Conservation (phyloP, 2,888 invertebrate species). For the Thelaira solivaga region DNA sequence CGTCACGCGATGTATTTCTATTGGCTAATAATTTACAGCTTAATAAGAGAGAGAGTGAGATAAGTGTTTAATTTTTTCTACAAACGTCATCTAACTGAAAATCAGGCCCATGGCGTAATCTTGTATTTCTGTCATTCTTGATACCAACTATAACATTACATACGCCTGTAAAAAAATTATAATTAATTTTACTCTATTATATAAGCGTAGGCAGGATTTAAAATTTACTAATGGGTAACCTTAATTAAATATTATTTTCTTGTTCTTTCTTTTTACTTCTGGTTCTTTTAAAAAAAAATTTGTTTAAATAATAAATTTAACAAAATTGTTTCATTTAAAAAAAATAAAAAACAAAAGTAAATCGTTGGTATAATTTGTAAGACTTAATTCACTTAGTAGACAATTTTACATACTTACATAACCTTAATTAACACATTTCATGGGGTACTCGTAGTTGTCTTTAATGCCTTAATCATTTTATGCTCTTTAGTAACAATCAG, state of each 20-base stretch:
- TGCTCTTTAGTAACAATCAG: slow-evolving; percentile 67
- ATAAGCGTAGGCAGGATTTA: slow-evolving; percentile 59
- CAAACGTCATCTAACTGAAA: no score
- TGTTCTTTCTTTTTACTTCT: slow-evolving; percentile 13
- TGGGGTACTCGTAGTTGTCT: background rate
- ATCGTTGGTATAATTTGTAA: slow-evolving; percentile 61
- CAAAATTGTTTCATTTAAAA: slow-evolving; percentile 41
- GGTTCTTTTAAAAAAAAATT: background rate
- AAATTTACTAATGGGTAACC: slow-evolving; percentile 26
- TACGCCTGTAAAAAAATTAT: no score
- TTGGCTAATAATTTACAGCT: no score
- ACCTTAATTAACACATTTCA: slow-evolving; percentile 16
- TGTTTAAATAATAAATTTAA: slow-evolving; percentile 49
- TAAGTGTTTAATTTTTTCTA: no score
- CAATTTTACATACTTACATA: slow-evolving; percentile 28
- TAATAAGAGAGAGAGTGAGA: no score
- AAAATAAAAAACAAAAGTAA: slow-evolving; percentile 34
- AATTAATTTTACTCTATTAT: no score
- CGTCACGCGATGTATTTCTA: no score
- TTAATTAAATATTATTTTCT: slow-evolving; percentile 4
- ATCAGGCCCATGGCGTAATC: no score
- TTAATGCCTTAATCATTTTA: slow-evolving; percentile 1
- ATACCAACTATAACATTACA: no score
- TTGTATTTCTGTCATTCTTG: no score
- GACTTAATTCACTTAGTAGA: slow-evolving; percentile 35